Conservation (phyloP, 2,113 vertebrate genomes). For the Ictalurus punctatus region DNA sequence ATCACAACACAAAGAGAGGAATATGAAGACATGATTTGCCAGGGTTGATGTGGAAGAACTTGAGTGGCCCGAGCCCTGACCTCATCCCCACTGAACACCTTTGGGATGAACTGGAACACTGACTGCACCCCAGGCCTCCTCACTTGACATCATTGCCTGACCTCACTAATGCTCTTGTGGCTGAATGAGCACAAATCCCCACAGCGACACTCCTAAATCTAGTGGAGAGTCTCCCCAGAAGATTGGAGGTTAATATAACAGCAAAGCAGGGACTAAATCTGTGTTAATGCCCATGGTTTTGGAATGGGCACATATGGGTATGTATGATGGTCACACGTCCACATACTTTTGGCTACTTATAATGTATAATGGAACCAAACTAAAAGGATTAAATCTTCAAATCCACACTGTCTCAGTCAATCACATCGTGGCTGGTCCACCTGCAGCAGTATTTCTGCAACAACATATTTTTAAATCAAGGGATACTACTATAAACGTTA, state of each 20-base stretch:
- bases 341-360: background rate
- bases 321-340: background rate
- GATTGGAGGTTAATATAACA: background rate
- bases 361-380: background rate
- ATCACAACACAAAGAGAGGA: background rate
- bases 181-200: background rate
- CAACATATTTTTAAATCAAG: too few relatives aligned
- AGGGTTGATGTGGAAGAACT: background rate
- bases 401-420: background rate
- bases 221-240: background rate
- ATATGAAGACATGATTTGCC: background rate
- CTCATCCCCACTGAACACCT: background rate
- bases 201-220: background rate
- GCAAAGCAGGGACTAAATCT: background rate
- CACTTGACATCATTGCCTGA: background rate
- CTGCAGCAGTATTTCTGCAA: too few relatives aligned
- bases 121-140: background rate
- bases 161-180: background rate
- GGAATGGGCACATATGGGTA: background rate
- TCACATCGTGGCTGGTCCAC: background rate
- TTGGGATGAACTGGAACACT: background rate
- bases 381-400: background rate
- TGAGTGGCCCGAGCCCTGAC: background rate
- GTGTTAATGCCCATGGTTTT: background rate
- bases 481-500: too few relatives aligned